These are phyloP conservation scores for Ennomos erosarius DNA, from an alignment of 2,888 invertebrate genomes.

Conservation along the genomic window DNA sequence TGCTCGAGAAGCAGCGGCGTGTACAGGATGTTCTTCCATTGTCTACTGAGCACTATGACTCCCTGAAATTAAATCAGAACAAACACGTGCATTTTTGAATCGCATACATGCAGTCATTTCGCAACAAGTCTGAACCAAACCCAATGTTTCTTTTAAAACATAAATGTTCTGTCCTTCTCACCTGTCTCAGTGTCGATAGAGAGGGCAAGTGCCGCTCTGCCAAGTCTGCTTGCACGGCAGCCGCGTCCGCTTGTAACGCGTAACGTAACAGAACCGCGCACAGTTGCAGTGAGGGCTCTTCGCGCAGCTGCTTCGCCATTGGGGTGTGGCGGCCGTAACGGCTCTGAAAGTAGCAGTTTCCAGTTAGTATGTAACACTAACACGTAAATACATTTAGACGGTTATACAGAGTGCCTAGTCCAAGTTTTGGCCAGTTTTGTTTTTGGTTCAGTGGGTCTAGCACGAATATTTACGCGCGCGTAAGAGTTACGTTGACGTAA, in stretches of 20 bases:
- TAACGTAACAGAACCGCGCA: slow-evolving; percentile 95
- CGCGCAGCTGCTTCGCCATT: slow-evolving; percentile 95
- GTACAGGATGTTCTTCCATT: slow-evolving; percentile 98
- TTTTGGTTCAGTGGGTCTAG: too few relatives aligned
- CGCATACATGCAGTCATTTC: too few relatives aligned
- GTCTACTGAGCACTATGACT: slow-evolving; percentile 97
- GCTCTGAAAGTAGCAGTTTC: slow-evolving; percentile 88
- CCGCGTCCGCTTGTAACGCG: slow-evolving; percentile 90
- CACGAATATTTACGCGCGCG: too few relatives aligned
- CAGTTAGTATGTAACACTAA: too few relatives aligned
- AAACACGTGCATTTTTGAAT: not conserved
- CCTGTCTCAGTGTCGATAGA: slow-evolving; percentile 94
- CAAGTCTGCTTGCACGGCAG: slow-evolving; percentile 93
- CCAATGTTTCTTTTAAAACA: too few relatives aligned
- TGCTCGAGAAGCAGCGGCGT: slow-evolving; percentile 96
- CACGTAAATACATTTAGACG: too few relatives aligned
- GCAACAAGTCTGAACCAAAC: too few relatives aligned
- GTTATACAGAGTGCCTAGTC: too few relatives aligned
- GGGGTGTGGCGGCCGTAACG: slow-evolving; percentile 95
- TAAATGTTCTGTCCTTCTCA: too few relatives aligned
- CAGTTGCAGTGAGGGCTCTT: slow-evolving; percentile 97
- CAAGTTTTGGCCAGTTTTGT: too few relatives aligned
- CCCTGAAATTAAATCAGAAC: slow-evolving; percentile 83
- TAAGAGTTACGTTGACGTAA: too few relatives aligned
- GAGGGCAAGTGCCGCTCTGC: slow-evolving; percentile 94